These are phyloP conservation scores for Chlamydotis undulata DNA, from an alignment of 2,113 vertebrate species.

Conservation along the genomic window DNA sequence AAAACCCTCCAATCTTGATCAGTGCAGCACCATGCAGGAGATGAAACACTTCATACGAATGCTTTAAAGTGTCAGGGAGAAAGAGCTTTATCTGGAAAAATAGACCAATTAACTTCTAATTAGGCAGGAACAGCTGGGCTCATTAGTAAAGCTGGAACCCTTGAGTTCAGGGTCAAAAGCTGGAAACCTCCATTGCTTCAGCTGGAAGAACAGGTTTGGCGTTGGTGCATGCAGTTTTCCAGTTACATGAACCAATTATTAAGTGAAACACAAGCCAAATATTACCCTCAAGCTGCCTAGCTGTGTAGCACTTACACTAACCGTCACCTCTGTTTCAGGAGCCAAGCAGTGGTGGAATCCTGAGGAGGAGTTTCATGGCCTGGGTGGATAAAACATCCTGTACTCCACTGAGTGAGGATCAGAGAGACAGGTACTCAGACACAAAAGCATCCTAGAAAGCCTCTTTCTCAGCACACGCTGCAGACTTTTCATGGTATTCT, in stretches of 20 bases:
- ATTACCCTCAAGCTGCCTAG: background rate
- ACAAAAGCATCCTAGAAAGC: background rate
- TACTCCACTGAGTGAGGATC: background rate
- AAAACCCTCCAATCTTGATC: background rate
- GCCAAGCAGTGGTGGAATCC: background rate
- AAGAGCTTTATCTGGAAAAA: background rate
- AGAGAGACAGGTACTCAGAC: slow-evolving; percentile 42
- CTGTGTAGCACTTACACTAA: background rate
- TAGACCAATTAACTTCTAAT: background rate
- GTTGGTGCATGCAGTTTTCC: background rate
- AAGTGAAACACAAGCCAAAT: background rate
- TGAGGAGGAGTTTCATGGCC: background rate
- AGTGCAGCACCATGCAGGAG: background rate
- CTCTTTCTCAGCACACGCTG: background rate
- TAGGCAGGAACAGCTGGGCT: background rate
- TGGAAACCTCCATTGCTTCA: background rate
- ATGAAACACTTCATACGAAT: background rate
- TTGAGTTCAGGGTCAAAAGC: background rate
- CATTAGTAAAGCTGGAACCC: background rate
- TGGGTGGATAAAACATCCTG: background rate
- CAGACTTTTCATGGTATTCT: background rate
- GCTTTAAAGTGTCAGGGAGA: background rate
- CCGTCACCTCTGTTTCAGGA: slow-evolving; percentile 18
- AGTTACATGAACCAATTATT: background rate
- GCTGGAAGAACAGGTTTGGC: background rate